Evolutionary conservation across 1,140 invertebrate genomes (phyloP), one percentile per base, ranked within the genome.

Genomic region (Trichonephila clavipes): DNA sequence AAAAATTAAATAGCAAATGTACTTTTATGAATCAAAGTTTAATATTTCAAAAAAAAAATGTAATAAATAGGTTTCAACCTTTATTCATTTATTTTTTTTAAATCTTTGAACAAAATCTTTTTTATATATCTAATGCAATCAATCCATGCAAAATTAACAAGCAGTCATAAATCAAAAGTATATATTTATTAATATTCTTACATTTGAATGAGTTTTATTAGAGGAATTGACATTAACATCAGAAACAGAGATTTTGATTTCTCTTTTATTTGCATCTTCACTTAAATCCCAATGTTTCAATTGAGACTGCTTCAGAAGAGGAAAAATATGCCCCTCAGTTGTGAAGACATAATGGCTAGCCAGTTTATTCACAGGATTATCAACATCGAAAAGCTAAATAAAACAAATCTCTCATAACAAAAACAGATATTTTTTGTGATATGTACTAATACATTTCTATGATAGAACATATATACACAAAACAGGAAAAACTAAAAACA

Each of bases 291-390:
- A 96, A 18, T 94, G 90, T 90, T 96, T 96, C 61, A 95, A 94
- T 40, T 96, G 95, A 92, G 97, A 96, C 89, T 95, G 95, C 18
- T 95, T 94, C 66, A 95, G 95, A 7, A 97, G 95, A 18, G 97
- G 97, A 94, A 97, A 96, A 24, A 97, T 94, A 95, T 97, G 97
- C 4, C 97, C 97, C 95, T 97, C 97, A 12, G 97, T 97, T 10
- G 96, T 97, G 95, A 97, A 97, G 18, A 97, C 94, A 95, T 97
- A 97, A 34, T 96, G 95, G 34, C 96, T 96, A 66, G 96, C 96
- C 64, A 97, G 95, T 88, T 96, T 96, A 95, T 97, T 97, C 1
- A 97, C 94, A 88, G 97, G 96, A 95, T 97, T 97, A 81, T 97
- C 96, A 91, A 96, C 95, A 95, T 97, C 97, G 96, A 97, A 97